Evolutionary conservation across 2,113 vertebrate species (phyloP).

Genomic region (Chionis minor): DNA sequence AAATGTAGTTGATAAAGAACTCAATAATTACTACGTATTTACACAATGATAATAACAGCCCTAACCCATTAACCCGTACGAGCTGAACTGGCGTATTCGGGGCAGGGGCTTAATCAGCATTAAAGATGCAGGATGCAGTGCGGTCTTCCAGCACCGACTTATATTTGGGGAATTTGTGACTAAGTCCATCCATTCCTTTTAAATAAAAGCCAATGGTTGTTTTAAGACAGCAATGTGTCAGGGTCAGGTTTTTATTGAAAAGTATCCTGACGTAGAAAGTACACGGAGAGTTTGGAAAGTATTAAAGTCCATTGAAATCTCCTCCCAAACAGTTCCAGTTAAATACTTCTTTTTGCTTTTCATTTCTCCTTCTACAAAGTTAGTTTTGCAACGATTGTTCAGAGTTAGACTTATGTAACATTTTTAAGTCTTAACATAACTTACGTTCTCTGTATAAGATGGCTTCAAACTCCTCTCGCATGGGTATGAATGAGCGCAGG

Average conservation of each 20-base stretch:
- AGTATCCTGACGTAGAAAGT: not conserved
- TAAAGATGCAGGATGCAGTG: not conserved
- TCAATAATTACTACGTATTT: not conserved
- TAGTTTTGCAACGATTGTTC: not conserved
- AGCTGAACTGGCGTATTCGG: not conserved
- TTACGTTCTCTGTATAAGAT: not conserved
- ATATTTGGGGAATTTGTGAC: not conserved
- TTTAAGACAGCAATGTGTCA: not conserved
- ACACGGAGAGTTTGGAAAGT: not conserved
- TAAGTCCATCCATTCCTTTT: not conserved
- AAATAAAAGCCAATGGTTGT: not conserved
- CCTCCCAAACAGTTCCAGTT: not conserved
- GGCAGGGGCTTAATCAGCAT: not conserved
- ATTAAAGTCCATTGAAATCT: not conserved
- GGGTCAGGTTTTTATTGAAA: slow-evolving; percentile 18
- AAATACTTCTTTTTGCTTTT: not conserved
- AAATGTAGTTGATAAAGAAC: not conserved
- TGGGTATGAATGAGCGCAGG: not conserved
- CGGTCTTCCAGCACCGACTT: not conserved
- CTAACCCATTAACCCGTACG: not conserved
- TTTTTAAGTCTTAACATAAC: not conserved
- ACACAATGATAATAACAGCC: not conserved
- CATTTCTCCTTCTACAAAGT: not conserved
- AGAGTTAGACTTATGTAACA: not conserved
- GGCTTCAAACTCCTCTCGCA: not conserved